A percentile compares a stretch with the other conserved stretches of the same genome.
Conservation (phyloP, 1,140 invertebrate species). For the Dufourea novaeangliae region DNA sequence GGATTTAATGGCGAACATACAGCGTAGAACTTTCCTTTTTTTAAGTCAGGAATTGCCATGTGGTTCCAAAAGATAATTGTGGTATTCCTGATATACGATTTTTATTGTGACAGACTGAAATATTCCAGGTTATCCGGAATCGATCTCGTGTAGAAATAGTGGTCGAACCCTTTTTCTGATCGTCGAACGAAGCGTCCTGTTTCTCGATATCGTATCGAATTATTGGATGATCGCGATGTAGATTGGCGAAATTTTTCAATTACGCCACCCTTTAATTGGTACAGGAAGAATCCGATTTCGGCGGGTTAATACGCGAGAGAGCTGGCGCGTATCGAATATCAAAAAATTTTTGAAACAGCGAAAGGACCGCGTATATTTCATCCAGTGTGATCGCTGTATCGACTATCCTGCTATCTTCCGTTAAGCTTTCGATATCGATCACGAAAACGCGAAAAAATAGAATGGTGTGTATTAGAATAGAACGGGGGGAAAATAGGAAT, state of each 20-base stretch:
- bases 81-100: no score
- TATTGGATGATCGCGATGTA: constrained; percentile 20
- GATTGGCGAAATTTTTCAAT: constrained; percentile 58
- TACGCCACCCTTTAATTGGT: constrained; percentile 53
- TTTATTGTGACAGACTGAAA: no score
- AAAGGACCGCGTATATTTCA: background rate
- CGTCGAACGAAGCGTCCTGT: background rate
- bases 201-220: constrained; percentile 2
- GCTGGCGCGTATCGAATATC: constrained; percentile 48
- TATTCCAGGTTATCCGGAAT: no score
- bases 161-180: background rate
- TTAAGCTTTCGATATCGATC: background rate
- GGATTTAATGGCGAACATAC: no score
- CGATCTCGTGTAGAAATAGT: constrained; percentile 3
- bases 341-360: constrained; percentile 42
- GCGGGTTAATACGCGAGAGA: constrained; percentile 37
- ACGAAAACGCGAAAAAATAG: background rate
- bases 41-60: no score
- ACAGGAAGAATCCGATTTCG: constrained; percentile 48
- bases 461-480: background rate
- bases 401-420: background rate
- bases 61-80: no score
- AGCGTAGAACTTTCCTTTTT: no score
- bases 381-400: background rate
- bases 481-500: background rate